Evolutionary conservation across 2,888 invertebrate species (phyloP), one percentile per base, ranked within the genome.

Genomic region (Antheraea yamamai): DNA sequence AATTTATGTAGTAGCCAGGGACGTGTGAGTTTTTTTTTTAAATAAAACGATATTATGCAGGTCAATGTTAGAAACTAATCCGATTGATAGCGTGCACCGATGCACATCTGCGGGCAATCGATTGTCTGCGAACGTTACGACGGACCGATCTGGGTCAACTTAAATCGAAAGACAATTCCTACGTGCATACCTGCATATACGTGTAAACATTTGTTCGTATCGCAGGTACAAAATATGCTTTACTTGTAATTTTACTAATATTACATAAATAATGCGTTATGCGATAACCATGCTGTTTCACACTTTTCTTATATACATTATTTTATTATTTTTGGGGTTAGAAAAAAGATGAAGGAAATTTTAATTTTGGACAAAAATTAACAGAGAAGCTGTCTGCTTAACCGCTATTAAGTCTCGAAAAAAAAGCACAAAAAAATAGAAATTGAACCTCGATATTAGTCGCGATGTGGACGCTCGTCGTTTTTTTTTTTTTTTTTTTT

Each of bases 71-170:
- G 61, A 71, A 39, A 70, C 39, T n/a, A 70, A 39, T 70, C 4
- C 39, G 70, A 70, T 70, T 39, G 61, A 82, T 88, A 82, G 84
- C 85, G 84, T 87, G 85, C 83, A 52, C 80, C 78, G 80, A 79
- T 85, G 85, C 84, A 39, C 35, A 82, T 77, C 51, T 70, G 61
- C 74, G 71, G 71, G 58, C 79, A 84, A 86, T 85, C 85, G 85
- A 78, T 79, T 79, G 79, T 78, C 77, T 77, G 74, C 75, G 71
- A 74, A 73, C 76, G 75, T 75, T 76, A 66, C 64, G 26, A 26
- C 74, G 74, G 70, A 68, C 23, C 72, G 64, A 79, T 74, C 68
- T 78, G 74, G 79, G 79, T 79, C 79, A 76, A 75, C 72, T 72
- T 30, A 74, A 75, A 78, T 77, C 76, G 76, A 61, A 72, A 77